These are phyloP conservation scores for Lasioglossum pauxillum DNA, from an alignment of 2,888 invertebrate species.

Conservation along the genomic window DNA sequence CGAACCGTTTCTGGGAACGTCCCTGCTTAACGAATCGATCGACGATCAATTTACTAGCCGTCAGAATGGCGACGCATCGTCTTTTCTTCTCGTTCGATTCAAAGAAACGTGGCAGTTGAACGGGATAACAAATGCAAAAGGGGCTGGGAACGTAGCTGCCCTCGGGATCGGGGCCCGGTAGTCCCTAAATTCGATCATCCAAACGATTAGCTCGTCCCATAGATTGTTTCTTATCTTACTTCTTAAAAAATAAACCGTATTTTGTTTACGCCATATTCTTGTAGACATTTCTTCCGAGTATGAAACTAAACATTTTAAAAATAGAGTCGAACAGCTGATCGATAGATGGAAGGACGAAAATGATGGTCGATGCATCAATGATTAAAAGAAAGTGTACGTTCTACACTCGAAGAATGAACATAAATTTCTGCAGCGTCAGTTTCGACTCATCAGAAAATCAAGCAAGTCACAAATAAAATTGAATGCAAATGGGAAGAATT, in stretches of 20 bases:
- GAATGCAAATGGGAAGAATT: background rate
- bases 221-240: background rate
- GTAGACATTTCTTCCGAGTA: background rate
- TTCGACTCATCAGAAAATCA: background rate
- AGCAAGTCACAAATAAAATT: background rate
- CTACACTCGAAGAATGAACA: background rate
- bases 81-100: constrained; percentile 15
- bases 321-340: background rate
- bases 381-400: background rate
- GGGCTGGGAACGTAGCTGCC: background rate
- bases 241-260: background rate
- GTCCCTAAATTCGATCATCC: background rate
- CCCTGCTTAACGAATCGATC: constrained; percentile 63
- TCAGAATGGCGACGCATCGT: constrained; percentile 39
- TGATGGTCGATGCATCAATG: background rate
- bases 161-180: constrained; percentile 10
- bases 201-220: background rate
- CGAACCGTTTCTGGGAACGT: constrained; percentile 14
- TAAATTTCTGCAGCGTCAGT: background rate
- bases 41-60: constrained; percentile 35
- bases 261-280: background rate
- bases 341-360: background rate
- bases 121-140: constrained; percentile 35
- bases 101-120: constrained; percentile 44
- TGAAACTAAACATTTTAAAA: background rate